These are phyloP conservation scores for Smittia aterrima DNA, from an alignment of 2,888 invertebrate genomes.

Conservation along the genomic window DNA sequence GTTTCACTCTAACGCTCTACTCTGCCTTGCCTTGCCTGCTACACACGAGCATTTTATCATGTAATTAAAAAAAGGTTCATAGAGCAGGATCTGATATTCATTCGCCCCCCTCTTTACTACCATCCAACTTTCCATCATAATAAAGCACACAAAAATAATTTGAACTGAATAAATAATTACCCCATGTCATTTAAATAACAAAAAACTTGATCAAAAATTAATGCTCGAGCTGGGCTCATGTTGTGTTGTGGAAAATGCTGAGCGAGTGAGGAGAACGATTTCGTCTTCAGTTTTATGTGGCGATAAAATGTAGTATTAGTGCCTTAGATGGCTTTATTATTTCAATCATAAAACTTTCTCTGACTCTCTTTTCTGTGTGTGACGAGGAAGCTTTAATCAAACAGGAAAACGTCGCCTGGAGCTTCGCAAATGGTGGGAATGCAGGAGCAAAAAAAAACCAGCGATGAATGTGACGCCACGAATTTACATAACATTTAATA, in stretches of 20 bases:
- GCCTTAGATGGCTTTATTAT: background rate
- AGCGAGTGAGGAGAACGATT: background rate
- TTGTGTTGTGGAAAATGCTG: background rate
- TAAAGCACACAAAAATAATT: conserved; percentile 32
- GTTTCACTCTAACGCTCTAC: background rate
- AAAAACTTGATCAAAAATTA: conserved; percentile 38
- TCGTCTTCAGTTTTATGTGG: conserved; percentile 1
- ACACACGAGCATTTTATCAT: background rate
- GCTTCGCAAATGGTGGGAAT: too few species aligned
- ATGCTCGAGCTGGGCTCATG: background rate
- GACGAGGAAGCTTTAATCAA: background rate
- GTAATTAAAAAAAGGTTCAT: conserved; percentile 34
- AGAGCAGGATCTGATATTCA: conserved; percentile 6
- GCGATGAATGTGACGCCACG: too few species aligned
- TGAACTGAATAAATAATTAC: conserved; percentile 36
- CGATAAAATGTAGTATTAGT: conserved; percentile 20
- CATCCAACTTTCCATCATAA: conserved; percentile 18
- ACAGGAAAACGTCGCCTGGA: too few species aligned
- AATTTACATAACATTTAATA: background rate
- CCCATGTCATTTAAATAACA: conserved; percentile 39
- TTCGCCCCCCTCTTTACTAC: background rate
- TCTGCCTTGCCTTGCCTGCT: background rate
- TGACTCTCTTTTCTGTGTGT: background rate
- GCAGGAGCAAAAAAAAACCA: too few species aligned
- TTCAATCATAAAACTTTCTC: background rate